Percentiles rank a stretch among this genome's conserved stretches.
Evolutionary conservation across 2,888 invertebrate genomes (phyloP).

Genomic region (Cephus rjabovi): DNA sequence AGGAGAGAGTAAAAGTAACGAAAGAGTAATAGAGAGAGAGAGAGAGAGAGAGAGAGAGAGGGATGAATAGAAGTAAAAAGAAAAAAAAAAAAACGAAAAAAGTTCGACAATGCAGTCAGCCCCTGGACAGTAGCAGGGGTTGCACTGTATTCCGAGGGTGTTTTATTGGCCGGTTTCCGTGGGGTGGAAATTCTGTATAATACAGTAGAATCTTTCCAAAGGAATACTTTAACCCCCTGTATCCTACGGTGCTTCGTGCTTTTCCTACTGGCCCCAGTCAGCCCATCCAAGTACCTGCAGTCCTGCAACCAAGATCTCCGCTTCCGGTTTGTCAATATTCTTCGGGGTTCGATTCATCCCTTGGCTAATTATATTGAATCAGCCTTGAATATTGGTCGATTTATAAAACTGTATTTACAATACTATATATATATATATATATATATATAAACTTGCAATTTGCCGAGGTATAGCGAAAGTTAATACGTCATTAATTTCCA

Average conservation of each 20-base stretch:
- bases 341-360: background rate
- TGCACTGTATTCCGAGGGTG: constrained; percentile 51
- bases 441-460: too few species aligned
- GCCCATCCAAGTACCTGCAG: background rate
- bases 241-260: background rate
- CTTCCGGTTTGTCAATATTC: background rate
- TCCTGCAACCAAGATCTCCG: background rate
- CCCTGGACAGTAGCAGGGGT: constrained; percentile 43
- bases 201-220: constrained; percentile 36
- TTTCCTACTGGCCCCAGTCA: background rate
- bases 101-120: constrained; percentile 57
- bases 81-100: constrained; percentile 48
- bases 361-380: background rate
- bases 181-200: constrained; percentile 56
- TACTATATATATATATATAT: too few species aligned
- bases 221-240: constrained; percentile 8
- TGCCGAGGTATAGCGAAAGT: background rate
- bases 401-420: too few species aligned
- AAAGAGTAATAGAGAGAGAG: constrained; percentile 23
- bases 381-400: background rate
- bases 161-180: constrained; percentile 66
- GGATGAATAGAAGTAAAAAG: constrained; percentile 40
- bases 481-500: constrained; percentile 14
- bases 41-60: constrained; percentile 19
- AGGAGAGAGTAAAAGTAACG: constrained; percentile 27